A percentile compares a stretch with the other conserved stretches of the same genome.
Evolutionary conservation across 2,888 invertebrate genomes (phyloP).

Genomic region (Lomographa bimaculata): DNA sequence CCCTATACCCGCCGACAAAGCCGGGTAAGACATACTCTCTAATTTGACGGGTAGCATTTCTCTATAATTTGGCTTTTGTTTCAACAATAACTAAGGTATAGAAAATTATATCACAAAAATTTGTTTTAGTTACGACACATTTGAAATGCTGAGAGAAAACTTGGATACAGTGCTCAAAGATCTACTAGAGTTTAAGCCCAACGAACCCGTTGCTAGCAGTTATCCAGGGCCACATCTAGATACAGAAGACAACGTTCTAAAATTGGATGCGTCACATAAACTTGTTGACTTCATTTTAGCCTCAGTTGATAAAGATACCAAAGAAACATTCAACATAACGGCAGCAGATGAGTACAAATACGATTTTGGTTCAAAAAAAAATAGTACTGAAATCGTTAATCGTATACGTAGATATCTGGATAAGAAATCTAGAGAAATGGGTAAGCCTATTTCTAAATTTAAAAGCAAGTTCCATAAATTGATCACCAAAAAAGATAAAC

Average conservation of each 20-base stretch:
- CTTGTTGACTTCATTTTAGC: constrained; percentile 35
- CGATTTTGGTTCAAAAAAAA: constrained; percentile 33
- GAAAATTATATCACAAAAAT: too few relatives aligned
- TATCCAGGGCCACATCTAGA: constrained; percentile 69
- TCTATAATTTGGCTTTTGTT: too few relatives aligned
- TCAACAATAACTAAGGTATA: too few relatives aligned
- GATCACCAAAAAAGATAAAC: constrained; percentile 13
- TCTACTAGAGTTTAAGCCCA: constrained; percentile 83
- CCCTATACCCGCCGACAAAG: constrained; percentile 94
- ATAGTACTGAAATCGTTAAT: constrained; percentile 54
- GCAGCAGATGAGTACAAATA: constrained; percentile 33
- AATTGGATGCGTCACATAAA: constrained; percentile 25
- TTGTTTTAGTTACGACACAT: constrained; percentile 89
- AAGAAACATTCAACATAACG: constrained; percentile 36
- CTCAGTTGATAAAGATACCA: constrained; percentile 34
- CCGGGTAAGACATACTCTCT: constrained; percentile 80
- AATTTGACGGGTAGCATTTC: too few relatives aligned
- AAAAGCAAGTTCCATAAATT: constrained; percentile 43
- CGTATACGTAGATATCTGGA: constrained; percentile 68
- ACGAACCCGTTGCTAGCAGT: constrained; percentile 49
- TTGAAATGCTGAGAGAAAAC: constrained; percentile 94
- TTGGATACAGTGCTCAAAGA: constrained; percentile 87
- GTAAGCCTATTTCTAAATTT: constrained; percentile 43
- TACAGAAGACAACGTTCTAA: constrained; percentile 53
- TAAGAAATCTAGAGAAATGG: constrained; percentile 46